These are phyloP conservation scores for Tiliqua scincoides DNA, from an alignment of 2,113 vertebrate genomes.

Conservation along the genomic window DNA sequence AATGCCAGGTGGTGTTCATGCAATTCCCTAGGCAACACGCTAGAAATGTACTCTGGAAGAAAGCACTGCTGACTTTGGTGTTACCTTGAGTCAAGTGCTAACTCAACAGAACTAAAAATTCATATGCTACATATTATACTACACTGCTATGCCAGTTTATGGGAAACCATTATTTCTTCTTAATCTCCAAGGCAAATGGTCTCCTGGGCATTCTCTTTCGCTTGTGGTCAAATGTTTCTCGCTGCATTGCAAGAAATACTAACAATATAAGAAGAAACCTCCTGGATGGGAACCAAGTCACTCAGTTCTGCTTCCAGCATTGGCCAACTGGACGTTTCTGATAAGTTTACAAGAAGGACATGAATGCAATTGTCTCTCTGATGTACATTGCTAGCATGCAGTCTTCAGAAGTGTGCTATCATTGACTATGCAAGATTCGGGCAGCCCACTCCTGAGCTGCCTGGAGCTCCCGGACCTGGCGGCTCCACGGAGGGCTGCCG, in stretches of 20 bases:
- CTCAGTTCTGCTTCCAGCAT: not conserved
- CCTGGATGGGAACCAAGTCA: not conserved
- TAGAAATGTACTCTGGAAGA: slow-evolving; percentile 34
- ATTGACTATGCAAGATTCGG: not conserved
- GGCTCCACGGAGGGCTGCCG: too few species aligned
- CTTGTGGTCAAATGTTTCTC: not conserved
- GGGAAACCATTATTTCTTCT: not conserved
- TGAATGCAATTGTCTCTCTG: not conserved
- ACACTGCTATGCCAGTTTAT: not conserved
- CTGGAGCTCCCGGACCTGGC: too few species aligned
- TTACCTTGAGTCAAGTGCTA: slow-evolving; percentile 18
- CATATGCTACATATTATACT: not conserved
- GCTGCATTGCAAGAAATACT: not conserved
- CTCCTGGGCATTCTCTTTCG: not conserved
- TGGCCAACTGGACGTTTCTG: not conserved
- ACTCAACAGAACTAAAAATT: not conserved
- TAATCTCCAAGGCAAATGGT: not conserved
- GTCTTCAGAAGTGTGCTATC: not conserved
- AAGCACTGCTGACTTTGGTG: not conserved
- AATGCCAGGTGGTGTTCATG: not conserved
- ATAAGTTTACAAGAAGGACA: not conserved
- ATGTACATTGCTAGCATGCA: not conserved
- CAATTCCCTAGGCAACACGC: not conserved
- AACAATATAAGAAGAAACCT: not conserved
- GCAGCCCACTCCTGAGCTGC: too few species aligned